A percentile compares a stretch with the other conserved stretches of the same genome.
These are phyloP conservation scores for Stigmatopora nigra DNA, from an alignment of 2,113 vertebrate genomes.

Conservation along the genomic window DNA sequence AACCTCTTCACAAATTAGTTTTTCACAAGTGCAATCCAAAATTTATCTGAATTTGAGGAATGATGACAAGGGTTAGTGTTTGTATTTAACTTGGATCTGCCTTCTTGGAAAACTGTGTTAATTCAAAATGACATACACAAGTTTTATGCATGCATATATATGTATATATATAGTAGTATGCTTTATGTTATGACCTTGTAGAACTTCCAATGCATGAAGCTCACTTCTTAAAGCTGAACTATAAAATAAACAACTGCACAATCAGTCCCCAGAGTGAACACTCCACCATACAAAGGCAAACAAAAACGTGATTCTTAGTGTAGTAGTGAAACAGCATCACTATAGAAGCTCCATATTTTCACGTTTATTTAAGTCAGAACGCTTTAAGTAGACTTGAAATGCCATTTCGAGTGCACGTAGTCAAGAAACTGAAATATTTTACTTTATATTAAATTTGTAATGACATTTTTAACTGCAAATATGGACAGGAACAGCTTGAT, in stretches of 20 bases:
- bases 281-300: background rate
- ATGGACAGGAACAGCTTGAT: background rate
- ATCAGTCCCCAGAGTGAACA: background rate
- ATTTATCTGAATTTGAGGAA: no score
- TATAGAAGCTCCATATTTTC: background rate
- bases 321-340: background rate
- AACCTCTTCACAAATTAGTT: no score
- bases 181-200: background rate
- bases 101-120: no score
- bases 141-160: no score
- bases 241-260: background rate
- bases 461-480: background rate
- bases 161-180: no score
- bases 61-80: no score
- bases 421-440: background rate
- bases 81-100: no score
- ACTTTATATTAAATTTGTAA: no score
- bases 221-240: background rate
- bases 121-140: no score
- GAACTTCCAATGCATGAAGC: background rate
- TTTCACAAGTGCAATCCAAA: no score
- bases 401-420: background rate
- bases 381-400: no score
- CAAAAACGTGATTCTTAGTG: background rate
- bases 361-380: background rate